These are phyloP conservation scores for Ladona fulva DNA, from an alignment of 1,140 invertebrate species.

Conservation along the genomic window DNA sequence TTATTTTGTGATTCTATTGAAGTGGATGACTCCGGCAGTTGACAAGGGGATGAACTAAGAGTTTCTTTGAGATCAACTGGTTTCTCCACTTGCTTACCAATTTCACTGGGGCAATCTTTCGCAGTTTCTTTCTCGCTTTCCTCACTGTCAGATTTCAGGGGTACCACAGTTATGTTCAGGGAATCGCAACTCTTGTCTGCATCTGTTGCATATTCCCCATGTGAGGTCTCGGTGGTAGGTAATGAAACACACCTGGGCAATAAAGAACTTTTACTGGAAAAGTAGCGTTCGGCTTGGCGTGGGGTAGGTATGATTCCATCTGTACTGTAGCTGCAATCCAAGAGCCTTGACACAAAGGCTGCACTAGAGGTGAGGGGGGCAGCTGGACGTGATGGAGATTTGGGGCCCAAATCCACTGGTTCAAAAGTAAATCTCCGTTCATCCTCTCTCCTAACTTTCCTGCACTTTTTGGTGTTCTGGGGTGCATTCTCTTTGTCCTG, in stretches of 20 bases:
- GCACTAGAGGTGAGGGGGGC: conserved; percentile 15
- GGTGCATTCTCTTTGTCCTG: conserved; percentile 33
- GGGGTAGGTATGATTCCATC: conserved; percentile 22
- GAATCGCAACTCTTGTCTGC: neutral
- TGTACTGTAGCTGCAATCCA: conserved; percentile 23
- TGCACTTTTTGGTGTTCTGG: conserved; percentile 29
- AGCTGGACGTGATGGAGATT: conserved; percentile 9
- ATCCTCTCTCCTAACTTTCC: conserved; percentile 25
- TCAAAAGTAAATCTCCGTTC: conserved; percentile 21
- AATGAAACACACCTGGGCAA: neutral
- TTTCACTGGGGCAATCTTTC: neutral
- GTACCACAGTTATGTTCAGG: neutral
- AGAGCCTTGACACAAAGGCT: conserved; percentile 18
- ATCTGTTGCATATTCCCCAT: neutral
- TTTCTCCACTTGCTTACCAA: neutral
- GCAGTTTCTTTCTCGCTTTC: neutral
- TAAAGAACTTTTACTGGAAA: conserved; percentile 21
- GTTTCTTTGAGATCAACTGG: neutral
- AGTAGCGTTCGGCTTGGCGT: conserved; percentile 21
- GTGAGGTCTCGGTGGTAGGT: neutral
- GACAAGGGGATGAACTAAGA: neutral
- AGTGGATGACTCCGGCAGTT: neutral
- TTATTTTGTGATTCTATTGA: neutral
- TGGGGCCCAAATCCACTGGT: conserved; percentile 17
- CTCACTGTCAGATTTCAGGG: neutral